Percentiles rank a stretch among this genome's conserved stretches.
These are phyloP conservation scores for Pachycephus smyrnensis DNA, from an alignment of 2,888 invertebrate genomes.

Conservation along the genomic window DNA sequence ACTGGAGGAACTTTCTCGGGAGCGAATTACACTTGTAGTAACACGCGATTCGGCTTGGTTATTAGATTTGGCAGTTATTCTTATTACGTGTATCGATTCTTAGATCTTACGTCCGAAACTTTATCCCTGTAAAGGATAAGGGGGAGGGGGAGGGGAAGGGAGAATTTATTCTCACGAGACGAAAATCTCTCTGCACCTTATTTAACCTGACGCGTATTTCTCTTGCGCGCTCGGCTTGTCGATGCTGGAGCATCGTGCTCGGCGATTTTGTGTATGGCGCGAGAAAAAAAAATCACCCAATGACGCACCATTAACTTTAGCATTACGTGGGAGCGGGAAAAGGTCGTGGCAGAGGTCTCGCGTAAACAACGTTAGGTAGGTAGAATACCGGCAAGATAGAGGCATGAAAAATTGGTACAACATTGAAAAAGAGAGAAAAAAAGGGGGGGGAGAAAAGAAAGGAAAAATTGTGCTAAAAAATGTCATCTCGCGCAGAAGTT, in stretches of 20 bases:
- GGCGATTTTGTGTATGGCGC: not conserved
- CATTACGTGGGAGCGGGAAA: not conserved
- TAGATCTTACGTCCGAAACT: not conserved
- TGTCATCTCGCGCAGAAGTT: constrained; percentile 23
- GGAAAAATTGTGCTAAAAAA: constrained; percentile 13
- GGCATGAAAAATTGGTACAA: constrained; percentile 18
- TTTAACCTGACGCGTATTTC: constrained; percentile 2
- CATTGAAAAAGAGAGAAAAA: constrained; percentile 26
- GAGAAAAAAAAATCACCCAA: constrained; percentile 2
- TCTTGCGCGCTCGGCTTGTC: not conserved
- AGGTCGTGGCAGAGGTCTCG: not conserved
- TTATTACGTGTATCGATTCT: not conserved
- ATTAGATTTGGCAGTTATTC: not conserved
- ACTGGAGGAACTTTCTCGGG: not conserved
- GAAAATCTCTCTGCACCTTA: not conserved
- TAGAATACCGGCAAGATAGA: not conserved
- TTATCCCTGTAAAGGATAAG: not conserved
- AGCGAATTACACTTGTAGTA: not conserved
- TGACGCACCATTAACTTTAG: not conserved
- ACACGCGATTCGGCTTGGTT: not conserved
- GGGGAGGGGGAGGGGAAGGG: not conserved
- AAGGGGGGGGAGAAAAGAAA: constrained; percentile 8
- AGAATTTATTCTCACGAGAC: not conserved
- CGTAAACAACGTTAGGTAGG: constrained; percentile 10
- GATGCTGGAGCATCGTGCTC: not conserved